phyloP scores from a whole-genome alignment of 2,113 vertebrate genomes.

The Engystomops pustulosus region DNA sequence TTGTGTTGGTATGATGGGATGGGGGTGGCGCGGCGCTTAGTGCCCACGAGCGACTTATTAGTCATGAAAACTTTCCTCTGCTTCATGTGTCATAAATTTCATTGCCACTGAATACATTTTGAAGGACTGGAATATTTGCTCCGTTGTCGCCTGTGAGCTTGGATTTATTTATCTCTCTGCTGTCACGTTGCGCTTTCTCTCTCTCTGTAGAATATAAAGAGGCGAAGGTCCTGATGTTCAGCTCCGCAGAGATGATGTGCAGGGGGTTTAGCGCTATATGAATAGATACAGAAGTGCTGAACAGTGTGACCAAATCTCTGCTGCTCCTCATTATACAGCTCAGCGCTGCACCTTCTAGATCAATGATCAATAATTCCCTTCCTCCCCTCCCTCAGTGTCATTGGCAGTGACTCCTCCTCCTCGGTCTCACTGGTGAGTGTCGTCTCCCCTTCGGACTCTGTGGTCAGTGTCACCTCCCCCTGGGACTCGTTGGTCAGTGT shows the following conservation, averaged over 20 bases:
- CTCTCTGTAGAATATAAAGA: too few relatives aligned
- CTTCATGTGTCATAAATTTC: not conserved
- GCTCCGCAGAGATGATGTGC: too few relatives aligned
- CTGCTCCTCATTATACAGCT: not conserved
- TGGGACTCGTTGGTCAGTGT: too few relatives aligned
- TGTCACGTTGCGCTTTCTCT: not conserved
- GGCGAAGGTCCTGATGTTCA: too few relatives aligned
- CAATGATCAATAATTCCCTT: too few relatives aligned
- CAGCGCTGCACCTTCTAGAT: not conserved
- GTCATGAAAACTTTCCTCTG: slow-evolving; percentile 14
- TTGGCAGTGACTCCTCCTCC: too few relatives aligned
- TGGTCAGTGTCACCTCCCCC: too few relatives aligned
- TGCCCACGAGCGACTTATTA: slow-evolving; percentile 7
- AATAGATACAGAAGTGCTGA: not conserved
- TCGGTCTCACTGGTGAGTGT: too few relatives aligned
- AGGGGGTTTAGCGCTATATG: too few relatives aligned
- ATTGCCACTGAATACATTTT: slow-evolving; percentile 1
- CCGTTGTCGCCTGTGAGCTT: not conserved
- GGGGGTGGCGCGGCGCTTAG: not conserved
- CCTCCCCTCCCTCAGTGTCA: too few relatives aligned
- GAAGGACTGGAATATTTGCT: not conserved
- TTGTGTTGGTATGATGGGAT: slow-evolving; percentile 7
- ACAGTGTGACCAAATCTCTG: not conserved
- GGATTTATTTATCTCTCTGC: not conserved
- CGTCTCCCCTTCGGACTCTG: too few relatives aligned